Evolutionary conservation across 1,140 invertebrate species (phyloP).

Genomic region (Adelges cooleyi): DNA sequence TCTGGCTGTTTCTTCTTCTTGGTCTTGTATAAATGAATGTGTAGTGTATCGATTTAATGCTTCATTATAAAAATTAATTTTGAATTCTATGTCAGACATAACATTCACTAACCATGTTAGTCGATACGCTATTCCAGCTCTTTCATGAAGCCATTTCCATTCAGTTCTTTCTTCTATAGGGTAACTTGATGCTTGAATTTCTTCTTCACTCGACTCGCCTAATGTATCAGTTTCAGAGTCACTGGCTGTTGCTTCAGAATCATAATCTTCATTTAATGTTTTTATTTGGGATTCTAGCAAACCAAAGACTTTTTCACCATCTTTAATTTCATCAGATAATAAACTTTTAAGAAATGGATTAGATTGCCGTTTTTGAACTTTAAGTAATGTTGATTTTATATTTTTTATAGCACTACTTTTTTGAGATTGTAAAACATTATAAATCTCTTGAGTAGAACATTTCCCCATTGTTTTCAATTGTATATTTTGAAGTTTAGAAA

Average conservation of each 20-base stretch:
- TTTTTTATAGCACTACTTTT: constrained; percentile 25
- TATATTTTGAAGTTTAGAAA: constrained; percentile 21
- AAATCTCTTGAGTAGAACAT: constrained; percentile 24
- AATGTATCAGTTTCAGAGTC: constrained; percentile 24
- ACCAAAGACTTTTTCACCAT: constrained; percentile 20
- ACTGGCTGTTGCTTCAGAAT: constrained; percentile 21
- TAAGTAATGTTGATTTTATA: constrained; percentile 21
- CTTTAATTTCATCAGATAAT: constrained; percentile 25
- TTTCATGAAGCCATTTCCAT: constrained; percentile 20
- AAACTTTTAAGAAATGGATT: constrained; percentile 25
- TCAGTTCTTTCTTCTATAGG: constrained; percentile 12
- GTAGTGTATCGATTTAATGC: constrained; percentile 22
- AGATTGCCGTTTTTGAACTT: constrained; percentile 20
- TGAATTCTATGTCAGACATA: constrained; percentile 24
- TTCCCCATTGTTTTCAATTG: constrained; percentile 20
- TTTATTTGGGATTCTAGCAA: constrained; percentile 20
- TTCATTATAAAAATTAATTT: constrained; percentile 28
- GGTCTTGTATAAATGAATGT: constrained; percentile 1
- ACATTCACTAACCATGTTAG: constrained; percentile 24
- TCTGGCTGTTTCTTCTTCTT: constrained; percentile 13
- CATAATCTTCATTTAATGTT: constrained; percentile 25
- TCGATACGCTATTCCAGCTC: constrained; percentile 7
- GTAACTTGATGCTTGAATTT: neutral
- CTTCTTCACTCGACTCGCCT: constrained; percentile 21
- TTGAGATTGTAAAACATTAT: constrained; percentile 23